Base-by-base conservation (phyloP, 2,797 vertebrate species). In the Pachyuromys duprasi region DNA sequence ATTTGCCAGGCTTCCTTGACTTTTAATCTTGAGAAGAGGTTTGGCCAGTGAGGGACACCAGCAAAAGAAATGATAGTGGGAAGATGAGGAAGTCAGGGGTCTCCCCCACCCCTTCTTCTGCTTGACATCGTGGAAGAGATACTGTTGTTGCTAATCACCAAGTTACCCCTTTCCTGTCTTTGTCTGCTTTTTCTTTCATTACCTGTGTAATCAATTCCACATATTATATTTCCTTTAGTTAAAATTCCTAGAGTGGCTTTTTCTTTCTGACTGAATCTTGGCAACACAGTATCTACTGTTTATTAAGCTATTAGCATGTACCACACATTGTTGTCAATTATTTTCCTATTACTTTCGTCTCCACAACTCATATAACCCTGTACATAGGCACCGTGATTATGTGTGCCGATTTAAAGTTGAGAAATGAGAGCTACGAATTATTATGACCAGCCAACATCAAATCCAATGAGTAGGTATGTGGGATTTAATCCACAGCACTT, bases 261-360 rank as follows among this genome's bases (percentile, higher is more conserved):
- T 72, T 82, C 15, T 70, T 91, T 76, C 62, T 91, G 33, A 90
- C 24, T 62, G 45, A 49, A 91, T 89, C 74, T 28, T 81, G 82
- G 57, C 8, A 36, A 75, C 45, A 22, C 0, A 90, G 60, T 49
- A 36, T 49, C n/a, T n/a, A 4, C 4, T 86, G 14, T 86, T 60
- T 82, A 76, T 49, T 57, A 62, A 80, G 76, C 89, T 84, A 53
- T 42, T 60, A 70, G 53, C 6, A 49, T 75, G 9, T 65, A 28
- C 49, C 28, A 89, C 28, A 36, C 39, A 74, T 76, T 53, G 13
- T 26, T 65, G 31, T 90, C 75, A 83, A 49, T 74, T 94, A 89
- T 93, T 62, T 79, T 80, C 28, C 42, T 57, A 65, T 75, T 18
- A 49, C 67, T 28, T 90, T 69, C 76, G 45, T 92, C 12, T 24